Conservation (phyloP, 2,888 invertebrate genomes). For the Pristionchus japonicus region DNA sequence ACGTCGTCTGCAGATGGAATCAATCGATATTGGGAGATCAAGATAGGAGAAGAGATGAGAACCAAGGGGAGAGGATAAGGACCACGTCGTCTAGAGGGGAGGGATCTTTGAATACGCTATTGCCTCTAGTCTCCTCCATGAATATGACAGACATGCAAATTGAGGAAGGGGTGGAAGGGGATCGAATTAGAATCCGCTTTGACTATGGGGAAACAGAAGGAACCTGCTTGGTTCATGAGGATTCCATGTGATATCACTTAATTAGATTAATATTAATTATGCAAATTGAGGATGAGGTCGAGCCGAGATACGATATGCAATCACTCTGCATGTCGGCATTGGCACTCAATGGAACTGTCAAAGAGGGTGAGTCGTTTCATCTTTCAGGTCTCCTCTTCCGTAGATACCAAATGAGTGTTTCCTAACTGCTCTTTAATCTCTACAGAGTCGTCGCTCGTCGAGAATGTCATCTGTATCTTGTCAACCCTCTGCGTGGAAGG, state of each 20-base stretch:
- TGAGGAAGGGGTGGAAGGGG: not conserved
- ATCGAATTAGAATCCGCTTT: not conserved
- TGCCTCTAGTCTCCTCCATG: not conserved
- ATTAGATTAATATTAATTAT: not conserved
- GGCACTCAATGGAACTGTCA: not conserved
- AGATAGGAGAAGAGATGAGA: not conserved
- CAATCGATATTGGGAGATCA: not conserved
- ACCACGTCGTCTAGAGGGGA: not conserved
- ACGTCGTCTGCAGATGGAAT: not conserved
- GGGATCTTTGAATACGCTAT: slow-evolving; percentile 23
- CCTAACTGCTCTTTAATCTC: not conserved
- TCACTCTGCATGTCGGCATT: slow-evolving; percentile 26
- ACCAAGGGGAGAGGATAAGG: too few relatives aligned
- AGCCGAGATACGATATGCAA: slow-evolving; percentile 31
- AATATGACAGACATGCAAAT: not conserved
- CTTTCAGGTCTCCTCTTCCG: not conserved
- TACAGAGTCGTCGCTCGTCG: not conserved
- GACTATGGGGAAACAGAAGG: not conserved
- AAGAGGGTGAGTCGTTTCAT: not conserved
- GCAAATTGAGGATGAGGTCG: slow-evolving; percentile 26
- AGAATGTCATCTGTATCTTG: not conserved
- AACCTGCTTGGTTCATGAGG: not conserved
- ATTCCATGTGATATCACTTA: not conserved
- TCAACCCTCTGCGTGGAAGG: slow-evolving; percentile 44
- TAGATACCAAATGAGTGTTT: not conserved